phyloP scores from a whole-genome alignment of 2,797 vertebrate species.

The Momotus momota region DNA sequence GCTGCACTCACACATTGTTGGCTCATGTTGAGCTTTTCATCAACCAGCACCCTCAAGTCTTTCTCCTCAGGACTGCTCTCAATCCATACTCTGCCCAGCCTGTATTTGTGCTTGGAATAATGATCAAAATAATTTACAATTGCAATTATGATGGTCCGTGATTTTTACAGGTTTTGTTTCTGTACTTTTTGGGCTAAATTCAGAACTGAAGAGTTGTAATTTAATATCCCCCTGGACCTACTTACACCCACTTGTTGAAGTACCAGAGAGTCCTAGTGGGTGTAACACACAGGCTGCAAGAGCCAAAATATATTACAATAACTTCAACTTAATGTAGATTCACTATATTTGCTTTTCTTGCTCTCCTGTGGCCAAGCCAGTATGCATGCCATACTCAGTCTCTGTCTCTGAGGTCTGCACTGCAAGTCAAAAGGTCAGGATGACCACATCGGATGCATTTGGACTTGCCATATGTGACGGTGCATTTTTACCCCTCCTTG shows the following conservation, averaged over 20 bases:
- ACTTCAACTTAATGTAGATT: conserved; percentile 5
- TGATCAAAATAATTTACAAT: conserved; percentile 18
- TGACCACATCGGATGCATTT: neutral
- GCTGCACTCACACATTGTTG: no score
- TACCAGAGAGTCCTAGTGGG: conserved; percentile 5
- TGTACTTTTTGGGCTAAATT: conserved; percentile 16
- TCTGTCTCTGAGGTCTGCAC: neutral
- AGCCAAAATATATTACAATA: conserved; percentile 39
- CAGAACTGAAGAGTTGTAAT: neutral
- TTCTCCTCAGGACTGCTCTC: no score
- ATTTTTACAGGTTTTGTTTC: neutral
- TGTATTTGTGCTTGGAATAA: no score
- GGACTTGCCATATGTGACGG: neutral
- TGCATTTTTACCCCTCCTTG: no score
- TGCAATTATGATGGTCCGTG: neutral
- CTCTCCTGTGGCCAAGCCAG: neutral
- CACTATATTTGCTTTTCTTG: neutral
- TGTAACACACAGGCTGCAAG: conserved; percentile 1
- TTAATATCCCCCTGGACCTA: conserved; percentile 32
- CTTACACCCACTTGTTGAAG: conserved; percentile 59
- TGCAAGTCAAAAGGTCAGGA: neutral
- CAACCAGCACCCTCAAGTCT: no score
- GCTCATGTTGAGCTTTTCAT: no score
- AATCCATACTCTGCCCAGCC: no score
- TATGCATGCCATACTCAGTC: neutral